phyloP scores from a whole-genome alignment of 2,888 invertebrate genomes.

The Eurytoma californica region DNA sequence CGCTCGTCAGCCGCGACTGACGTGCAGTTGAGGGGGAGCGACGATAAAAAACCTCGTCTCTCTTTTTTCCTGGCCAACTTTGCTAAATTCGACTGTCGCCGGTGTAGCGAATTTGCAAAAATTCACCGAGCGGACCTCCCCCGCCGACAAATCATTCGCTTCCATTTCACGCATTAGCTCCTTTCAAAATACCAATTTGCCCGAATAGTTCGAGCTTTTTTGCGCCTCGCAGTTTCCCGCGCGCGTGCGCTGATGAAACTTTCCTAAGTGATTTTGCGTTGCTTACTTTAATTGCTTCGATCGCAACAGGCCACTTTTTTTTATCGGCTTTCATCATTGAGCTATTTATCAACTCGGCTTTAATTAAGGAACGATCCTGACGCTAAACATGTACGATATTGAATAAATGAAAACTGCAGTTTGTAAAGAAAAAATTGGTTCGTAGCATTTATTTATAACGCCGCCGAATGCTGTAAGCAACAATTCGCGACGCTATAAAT shows the following conservation, averaged over 20 bases:
- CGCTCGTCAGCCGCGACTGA: not conserved
- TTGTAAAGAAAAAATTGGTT: not conserved
- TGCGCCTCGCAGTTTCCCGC: slow-evolving; percentile 56
- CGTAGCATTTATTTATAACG: not conserved
- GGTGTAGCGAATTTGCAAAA: slow-evolving; percentile 11
- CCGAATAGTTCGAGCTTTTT: not conserved
- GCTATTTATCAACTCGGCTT: no score
- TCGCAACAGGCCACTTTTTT: not conserved
- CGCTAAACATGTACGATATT: not conserved
- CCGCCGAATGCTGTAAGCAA: not conserved
- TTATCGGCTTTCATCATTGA: not conserved
- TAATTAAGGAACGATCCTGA: not conserved
- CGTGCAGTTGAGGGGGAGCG: not conserved
- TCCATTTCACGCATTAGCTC: slow-evolving; percentile 21
- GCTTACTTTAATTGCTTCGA: slow-evolving; percentile 3
- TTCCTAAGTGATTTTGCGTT: not conserved
- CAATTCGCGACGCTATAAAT: no score
- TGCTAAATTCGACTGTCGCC: slow-evolving; percentile 22
- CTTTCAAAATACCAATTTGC: slow-evolving; percentile 14
- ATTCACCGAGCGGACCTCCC: not conserved
- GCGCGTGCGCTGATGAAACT: slow-evolving; percentile 29
- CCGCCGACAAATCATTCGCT: slow-evolving; percentile 20
- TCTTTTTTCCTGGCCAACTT: slow-evolving; percentile 8
- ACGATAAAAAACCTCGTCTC: no score
- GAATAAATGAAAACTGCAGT: not conserved